These are phyloP conservation scores for Lepus townsendii DNA, from an alignment of 2,797 vertebrate species.

Conservation along the genomic window DNA sequence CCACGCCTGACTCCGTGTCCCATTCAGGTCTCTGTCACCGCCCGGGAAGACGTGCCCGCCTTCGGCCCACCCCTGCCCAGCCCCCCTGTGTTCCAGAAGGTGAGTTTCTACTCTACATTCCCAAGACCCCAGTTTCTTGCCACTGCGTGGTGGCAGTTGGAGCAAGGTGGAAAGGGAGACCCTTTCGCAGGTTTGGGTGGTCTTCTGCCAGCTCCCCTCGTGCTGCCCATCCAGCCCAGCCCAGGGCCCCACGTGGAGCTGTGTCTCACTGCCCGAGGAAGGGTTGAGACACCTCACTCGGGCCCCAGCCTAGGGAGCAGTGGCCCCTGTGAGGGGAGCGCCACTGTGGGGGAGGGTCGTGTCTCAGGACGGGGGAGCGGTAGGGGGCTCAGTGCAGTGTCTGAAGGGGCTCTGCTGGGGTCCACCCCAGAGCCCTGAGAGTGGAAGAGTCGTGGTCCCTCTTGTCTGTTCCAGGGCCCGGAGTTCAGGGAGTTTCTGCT, in stretches of 20 bases:
- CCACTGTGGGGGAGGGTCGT: not conserved
- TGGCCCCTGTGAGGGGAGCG: not conserved
- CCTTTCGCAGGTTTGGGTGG: not conserved
- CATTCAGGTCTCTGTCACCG: constrained; percentile 96
- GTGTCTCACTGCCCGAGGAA: not conserved
- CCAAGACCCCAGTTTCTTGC: not conserved
- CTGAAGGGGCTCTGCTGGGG: not conserved
- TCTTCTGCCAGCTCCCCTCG: not conserved
- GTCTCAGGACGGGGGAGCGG: not conserved
- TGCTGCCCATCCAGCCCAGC: not conserved
- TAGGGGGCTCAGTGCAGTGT: not conserved
- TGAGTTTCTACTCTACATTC: constrained; percentile 81
- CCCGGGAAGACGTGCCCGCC: constrained; percentile 95
- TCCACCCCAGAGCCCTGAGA: not conserved
- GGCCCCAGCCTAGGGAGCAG: not conserved
- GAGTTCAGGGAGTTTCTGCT: constrained; percentile 98
- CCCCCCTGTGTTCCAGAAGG: constrained; percentile 96
- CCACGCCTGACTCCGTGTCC: not conserved
- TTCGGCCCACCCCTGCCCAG: constrained; percentile 96
- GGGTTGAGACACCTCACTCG: not conserved
- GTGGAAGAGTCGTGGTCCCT: not conserved
- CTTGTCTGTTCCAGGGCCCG: constrained; percentile 89
- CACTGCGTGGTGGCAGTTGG: not conserved
- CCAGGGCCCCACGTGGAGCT: not conserved
- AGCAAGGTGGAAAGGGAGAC: not conserved